Conservation (phyloP, 2,797 vertebrate species). For the Melanitta fusca region DNA sequence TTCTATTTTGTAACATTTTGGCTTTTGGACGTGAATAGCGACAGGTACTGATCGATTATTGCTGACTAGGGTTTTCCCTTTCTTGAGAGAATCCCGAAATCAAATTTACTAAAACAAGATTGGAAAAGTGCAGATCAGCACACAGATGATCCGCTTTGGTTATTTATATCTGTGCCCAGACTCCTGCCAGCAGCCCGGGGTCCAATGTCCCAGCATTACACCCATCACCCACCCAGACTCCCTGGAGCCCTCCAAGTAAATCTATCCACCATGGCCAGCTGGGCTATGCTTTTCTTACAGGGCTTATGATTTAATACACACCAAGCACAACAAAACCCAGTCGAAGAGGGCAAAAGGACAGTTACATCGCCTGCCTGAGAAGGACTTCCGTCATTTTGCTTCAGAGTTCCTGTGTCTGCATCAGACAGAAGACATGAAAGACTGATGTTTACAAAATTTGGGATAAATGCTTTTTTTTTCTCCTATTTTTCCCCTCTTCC, state of each 20-base stretch:
- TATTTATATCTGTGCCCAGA: not conserved
- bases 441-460: not conserved
- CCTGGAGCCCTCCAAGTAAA: constrained; percentile 43
- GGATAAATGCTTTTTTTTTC: not conserved
- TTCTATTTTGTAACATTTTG: not conserved
- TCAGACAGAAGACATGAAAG: not conserved
- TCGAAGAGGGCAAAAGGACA: constrained; percentile 25
- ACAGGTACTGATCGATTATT: constrained; percentile 4
- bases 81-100: constrained; percentile 37
- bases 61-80: constrained; percentile 54
- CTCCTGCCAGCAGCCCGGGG: not conserved
- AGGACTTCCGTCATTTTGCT: not conserved
- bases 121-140: constrained; percentile 25
- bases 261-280: not conserved
- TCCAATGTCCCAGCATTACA: not conserved
- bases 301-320: not conserved
- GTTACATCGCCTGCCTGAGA: not conserved
- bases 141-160: not conserved
- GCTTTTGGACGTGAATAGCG: not conserved
- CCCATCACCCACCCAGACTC: not conserved
- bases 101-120: constrained; percentile 13
- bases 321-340: not conserved
- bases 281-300: not conserved
- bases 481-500: not conserved
- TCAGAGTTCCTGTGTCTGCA: not conserved